These are phyloP conservation scores for Orycteropus afer DNA, from an alignment of 2,113 vertebrate genomes.

Conservation along the genomic window DNA sequence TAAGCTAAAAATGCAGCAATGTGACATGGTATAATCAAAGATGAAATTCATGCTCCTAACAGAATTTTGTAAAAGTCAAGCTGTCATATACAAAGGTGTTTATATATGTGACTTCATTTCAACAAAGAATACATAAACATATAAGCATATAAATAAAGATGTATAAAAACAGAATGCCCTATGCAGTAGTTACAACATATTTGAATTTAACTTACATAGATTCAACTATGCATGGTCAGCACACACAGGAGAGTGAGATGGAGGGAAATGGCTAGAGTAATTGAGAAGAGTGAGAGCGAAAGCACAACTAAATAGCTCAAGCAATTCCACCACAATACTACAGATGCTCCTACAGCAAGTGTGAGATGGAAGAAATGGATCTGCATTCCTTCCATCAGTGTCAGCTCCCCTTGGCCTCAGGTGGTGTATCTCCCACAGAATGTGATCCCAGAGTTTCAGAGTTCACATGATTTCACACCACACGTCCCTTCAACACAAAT, in stretches of 20 bases:
- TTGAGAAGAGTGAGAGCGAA: background rate
- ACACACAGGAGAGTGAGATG: background rate
- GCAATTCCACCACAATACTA: background rate
- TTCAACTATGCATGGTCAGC: background rate
- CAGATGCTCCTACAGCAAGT: background rate
- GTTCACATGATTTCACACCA: background rate
- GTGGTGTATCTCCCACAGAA: background rate
- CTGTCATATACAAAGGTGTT: background rate
- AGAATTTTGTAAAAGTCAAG: slow-evolving; percentile 19
- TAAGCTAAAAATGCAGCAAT: background rate
- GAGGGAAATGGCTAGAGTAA: background rate
- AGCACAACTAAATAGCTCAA: background rate
- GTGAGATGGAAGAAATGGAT: background rate
- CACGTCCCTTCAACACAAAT: background rate
- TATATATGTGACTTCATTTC: background rate
- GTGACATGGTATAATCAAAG: background rate
- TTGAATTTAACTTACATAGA: background rate
- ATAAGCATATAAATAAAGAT: background rate
- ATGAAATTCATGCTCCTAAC: background rate
- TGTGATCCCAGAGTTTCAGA: background rate
- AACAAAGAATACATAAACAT: background rate
- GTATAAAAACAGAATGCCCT: background rate
- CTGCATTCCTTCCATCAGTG: background rate
- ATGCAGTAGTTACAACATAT: background rate
- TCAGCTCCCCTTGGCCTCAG: background rate